These are phyloP conservation scores for Siderastrea siderea DNA, from an alignment of 92 coral and sea anemone species.

Conservation along the genomic window DNA sequence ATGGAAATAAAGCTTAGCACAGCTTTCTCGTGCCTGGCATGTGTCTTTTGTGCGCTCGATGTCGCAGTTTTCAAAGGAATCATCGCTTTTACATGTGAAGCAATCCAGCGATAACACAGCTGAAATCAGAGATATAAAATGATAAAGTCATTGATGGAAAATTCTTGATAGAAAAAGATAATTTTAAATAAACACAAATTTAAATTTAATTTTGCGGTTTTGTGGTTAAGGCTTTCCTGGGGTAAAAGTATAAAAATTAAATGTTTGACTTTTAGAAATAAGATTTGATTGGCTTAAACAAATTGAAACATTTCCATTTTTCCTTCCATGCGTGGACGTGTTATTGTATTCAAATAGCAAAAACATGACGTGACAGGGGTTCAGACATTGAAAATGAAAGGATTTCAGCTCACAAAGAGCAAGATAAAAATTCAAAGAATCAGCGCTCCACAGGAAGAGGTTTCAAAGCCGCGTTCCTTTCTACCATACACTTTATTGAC, in stretches of 20 bases:
- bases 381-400: no score
- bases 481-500: background rate
- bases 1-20: constrained; percentile 55
- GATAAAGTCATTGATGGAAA: background rate
- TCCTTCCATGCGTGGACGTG: no score
- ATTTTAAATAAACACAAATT: background rate
- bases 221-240: background rate
- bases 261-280: background rate
- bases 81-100: constrained; percentile 23
- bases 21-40: constrained; percentile 34
- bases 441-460: no score
- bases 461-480: background rate
- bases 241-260: background rate
- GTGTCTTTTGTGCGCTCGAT: background rate
- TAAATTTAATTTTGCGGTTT: background rate
- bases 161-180: background rate
- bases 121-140: background rate
- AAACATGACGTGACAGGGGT: no score
- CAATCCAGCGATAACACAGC: constrained; percentile 37
- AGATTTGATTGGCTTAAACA: no score
- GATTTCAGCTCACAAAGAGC: no score
- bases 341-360: no score
- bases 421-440: no score
- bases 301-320: no score
- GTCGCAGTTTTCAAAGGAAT: constrained; percentile 38